Evolutionary conservation across 2,797 vertebrate genomes (phyloP).

Genomic region (Poeciliopsis presidionis): DNA sequence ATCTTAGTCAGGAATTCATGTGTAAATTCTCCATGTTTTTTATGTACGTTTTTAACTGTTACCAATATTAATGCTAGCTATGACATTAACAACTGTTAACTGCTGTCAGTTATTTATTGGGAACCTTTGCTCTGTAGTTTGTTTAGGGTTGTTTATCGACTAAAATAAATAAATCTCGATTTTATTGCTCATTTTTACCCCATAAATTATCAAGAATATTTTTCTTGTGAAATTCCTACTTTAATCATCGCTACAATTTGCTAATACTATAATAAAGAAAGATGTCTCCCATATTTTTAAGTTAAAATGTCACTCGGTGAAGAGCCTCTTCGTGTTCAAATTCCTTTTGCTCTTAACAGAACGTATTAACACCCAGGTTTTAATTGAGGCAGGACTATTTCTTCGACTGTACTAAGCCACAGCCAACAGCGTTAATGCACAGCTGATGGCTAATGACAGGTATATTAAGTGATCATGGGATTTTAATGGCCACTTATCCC

Average conservation of each 20-base stretch:
- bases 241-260: not conserved
- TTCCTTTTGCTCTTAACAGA: slow-evolving; percentile 7
- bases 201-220: not conserved
- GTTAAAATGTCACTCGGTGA: not conserved
- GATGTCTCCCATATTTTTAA: not conserved
- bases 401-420: slow-evolving; percentile 23
- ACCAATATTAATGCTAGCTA: too few species aligned
- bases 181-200: not conserved
- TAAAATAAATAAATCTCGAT: not conserved
- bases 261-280: not conserved
- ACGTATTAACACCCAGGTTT: slow-evolving; percentile 18
- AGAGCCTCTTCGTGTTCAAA: not conserved
- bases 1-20: too few species aligned
- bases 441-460: slow-evolving; percentile 76
- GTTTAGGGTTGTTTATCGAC: too few species aligned
- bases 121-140: too few species aligned
- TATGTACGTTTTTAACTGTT: too few species aligned
- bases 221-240: not conserved
- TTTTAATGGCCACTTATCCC: slow-evolving; percentile 81
- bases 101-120: too few species aligned
- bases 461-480: slow-evolving; percentile 81
- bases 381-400: slow-evolving; percentile 42
- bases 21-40: too few species aligned
- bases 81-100: too few species aligned
- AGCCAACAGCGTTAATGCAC: slow-evolving; percentile 69